Evolutionary conservation across 2,888 invertebrate genomes (phyloP).

Genomic region (Aethes cnicana): DNA sequence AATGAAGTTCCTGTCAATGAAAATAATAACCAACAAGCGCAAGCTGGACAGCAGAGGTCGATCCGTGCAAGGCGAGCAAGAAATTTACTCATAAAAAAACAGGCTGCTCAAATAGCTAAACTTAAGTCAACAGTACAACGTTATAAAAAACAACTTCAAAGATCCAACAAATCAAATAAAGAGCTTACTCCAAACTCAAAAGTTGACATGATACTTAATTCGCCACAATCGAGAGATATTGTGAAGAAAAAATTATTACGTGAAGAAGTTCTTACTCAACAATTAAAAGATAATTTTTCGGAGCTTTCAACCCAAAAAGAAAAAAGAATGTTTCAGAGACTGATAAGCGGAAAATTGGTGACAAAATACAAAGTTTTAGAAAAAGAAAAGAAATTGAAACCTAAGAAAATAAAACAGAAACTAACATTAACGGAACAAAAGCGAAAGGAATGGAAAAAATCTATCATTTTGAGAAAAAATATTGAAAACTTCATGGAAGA

Average conservation of each 20-base stretch:
- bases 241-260: conserved; percentile 30
- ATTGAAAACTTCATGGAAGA: conserved; percentile 20
- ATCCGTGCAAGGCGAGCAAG: conserved; percentile 21
- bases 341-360: conserved; percentile 22
- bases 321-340: conserved; percentile 27
- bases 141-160: conserved; percentile 23
- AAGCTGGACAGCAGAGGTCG: conserved; percentile 20
- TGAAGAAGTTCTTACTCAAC: conserved; percentile 31
- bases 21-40: conserved; percentile 26
- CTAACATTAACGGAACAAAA: conserved; percentile 15
- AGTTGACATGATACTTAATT: conserved; percentile 20
- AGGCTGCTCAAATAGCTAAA: conserved; percentile 26
- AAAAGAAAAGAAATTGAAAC: conserved; percentile 28
- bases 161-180: conserved; percentile 26
- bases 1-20: conserved; percentile 17
- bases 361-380: conserved; percentile 25
- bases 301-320: conserved; percentile 20
- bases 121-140: conserved; percentile 26
- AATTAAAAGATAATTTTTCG: no score
- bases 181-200: conserved; percentile 22
- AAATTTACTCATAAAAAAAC: conserved; percentile 26
- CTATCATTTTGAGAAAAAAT: conserved; percentile 10
- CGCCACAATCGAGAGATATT: conserved; percentile 25
- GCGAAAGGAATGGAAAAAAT: conserved; percentile 13
- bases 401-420: conserved; percentile 28